Base-by-base conservation (phyloP, 1,140 invertebrate genomes). In the Temnothorax longispinosus region DNA sequence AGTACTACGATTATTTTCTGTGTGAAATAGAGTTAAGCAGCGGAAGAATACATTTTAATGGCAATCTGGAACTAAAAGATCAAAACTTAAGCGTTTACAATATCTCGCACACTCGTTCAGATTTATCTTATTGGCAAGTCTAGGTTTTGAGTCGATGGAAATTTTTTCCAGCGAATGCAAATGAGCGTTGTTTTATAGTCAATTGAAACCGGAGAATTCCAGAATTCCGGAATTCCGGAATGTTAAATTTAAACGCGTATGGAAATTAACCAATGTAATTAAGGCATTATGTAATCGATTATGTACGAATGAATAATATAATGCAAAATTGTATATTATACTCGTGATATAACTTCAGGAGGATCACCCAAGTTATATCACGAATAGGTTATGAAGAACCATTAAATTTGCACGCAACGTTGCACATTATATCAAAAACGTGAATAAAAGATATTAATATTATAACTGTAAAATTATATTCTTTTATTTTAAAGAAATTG, bases 111-210 rank as follows among this genome's bases (percentile, higher is more conserved):
- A n/a, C 13, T 1, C 5, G 27, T 2, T 50, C 3, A 47, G 2
- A 74, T 82, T 60, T 82, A 60, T 38, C 6, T 69, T 60, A 10
- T 38, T 75, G 47, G 15, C 50, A 71, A 74, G 11, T 41, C 3
- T 10, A 32, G 10, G 4, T 10, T 7, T 5, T 15, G 11, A 38
- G 38, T 72, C 35, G 15, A 80, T 54, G 3, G 15, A 6, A 74
- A 18, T 50, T 60, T 54, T 27, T 77, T 41, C 15, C 18, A 27
- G 27, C 27, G 0, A 5, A 67, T 72, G 47, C 8, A 27, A 74
- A 84, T 47, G 44, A 74, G 21, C 10, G 35, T 50, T 38, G 1
- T 64, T 27, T 74, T 18, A 18, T 60, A n/a, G 18, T 11, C 4
- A 50, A 38, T 50, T 32, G 41, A 21, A 27, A 82, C 35, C 10